A percentile compares a stretch with the other conserved stretches of the same genome.
Conservation (phyloP, 2,113 vertebrate species). For the Piprites chloris region DNA sequence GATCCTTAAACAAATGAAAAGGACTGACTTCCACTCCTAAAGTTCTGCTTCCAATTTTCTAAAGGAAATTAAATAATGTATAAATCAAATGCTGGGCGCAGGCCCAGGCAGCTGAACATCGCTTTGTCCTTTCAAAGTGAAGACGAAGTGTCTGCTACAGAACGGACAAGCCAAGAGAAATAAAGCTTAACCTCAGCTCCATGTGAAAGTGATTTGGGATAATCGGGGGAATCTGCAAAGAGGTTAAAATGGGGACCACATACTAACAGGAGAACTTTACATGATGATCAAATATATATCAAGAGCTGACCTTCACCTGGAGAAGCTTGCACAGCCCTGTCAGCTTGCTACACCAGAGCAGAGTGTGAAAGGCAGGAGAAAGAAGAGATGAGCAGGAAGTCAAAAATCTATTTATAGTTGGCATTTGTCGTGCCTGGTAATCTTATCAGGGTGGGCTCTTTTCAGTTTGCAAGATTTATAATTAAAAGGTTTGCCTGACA, state of each 20-base stretch:
- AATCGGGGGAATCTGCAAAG: constrained; percentile 75
- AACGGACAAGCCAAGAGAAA: constrained; percentile 87
- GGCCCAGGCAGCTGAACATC: constrained; percentile 83
- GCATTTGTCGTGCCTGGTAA: constrained; percentile 6
- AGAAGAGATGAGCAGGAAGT: constrained; percentile 9
- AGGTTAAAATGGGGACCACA: constrained; percentile 74
- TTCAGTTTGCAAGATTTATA: background rate
- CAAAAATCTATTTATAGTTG: constrained; percentile 26
- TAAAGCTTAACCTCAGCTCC: constrained; percentile 85
- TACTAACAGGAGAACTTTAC: constrained; percentile 68
- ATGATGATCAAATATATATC: constrained; percentile 31
- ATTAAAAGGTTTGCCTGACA: constrained; percentile 6
- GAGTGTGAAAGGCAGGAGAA: background rate
- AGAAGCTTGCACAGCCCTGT: background rate
- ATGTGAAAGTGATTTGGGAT: constrained; percentile 89
- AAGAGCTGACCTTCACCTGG: constrained; percentile 50
- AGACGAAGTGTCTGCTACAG: constrained; percentile 85
- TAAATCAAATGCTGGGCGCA: constrained; percentile 82
- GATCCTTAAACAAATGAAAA: constrained; percentile 81
- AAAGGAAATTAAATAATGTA: constrained; percentile 92
- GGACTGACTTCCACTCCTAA: constrained; percentile 78
- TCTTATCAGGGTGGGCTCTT: background rate
- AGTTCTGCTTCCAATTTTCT: constrained; percentile 84
- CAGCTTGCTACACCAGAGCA: accelerated
- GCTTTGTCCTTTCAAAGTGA: constrained; percentile 85